These are phyloP conservation scores for Microcebus griseorufus DNA, from an alignment of 2,113 vertebrate species.

Conservation along the genomic window DNA sequence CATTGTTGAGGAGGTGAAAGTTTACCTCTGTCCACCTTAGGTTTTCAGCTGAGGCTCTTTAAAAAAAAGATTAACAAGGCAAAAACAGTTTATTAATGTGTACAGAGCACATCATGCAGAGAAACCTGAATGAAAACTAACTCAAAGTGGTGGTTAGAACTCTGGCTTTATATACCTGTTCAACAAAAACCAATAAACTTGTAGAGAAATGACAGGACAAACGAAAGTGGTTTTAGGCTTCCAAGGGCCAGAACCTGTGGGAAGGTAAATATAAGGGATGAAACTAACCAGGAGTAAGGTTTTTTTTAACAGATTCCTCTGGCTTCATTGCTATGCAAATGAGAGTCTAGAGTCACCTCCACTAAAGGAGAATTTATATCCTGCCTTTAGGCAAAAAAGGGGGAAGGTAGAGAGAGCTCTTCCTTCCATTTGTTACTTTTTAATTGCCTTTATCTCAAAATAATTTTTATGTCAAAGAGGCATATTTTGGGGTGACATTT, in stretches of 20 bases:
- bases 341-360: not conserved
- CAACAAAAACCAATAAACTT: not conserved
- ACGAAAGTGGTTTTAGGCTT: not conserved
- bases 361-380: not conserved
- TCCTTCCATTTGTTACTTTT: not conserved
- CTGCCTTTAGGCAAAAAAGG: not conserved
- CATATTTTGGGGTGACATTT: not conserved
- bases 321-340: not conserved
- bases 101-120: too few species aligned
- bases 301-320: not conserved
- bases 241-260: not conserved
- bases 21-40: not conserved
- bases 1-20: not conserved
- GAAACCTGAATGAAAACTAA: not conserved
- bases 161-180: not conserved
- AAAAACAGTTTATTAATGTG: not conserved
- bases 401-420: not conserved
- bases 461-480: not conserved
- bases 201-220: not conserved
- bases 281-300: not conserved
- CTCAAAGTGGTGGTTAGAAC: not conserved
- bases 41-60: not conserved
- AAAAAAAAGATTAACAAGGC: not conserved
- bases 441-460: not conserved
- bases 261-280: not conserved